Conservation (phyloP, 1,140 invertebrate genomes). For the Papilio glaucus region DNA sequence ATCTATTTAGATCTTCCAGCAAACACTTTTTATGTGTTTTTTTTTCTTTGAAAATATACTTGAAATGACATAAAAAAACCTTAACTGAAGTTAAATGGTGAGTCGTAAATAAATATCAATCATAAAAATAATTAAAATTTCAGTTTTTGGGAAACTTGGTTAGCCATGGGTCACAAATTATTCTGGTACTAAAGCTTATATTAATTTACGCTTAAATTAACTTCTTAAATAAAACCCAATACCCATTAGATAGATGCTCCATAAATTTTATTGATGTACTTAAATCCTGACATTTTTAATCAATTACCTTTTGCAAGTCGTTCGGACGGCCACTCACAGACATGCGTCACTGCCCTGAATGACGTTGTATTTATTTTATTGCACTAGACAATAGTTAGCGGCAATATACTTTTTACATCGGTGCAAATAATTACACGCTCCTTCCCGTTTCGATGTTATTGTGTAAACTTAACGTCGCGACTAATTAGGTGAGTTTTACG, state of each 20-base stretch:
- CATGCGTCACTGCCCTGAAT: constrained; percentile 4
- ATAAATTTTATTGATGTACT: constrained; percentile 16
- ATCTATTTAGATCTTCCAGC: too few species aligned
- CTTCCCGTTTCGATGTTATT: not conserved
- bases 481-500: not conserved
- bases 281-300: constrained; percentile 2
- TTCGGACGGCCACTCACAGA: not conserved
- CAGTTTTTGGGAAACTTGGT: not conserved
- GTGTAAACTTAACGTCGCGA: not conserved
- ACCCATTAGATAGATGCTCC: constrained; percentile 9
- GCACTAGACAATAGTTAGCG: constrained; percentile 15
- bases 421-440: constrained; percentile 14
- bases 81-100: too few species aligned
- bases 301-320: constrained; percentile 15
- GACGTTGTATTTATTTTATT: constrained; percentile 22
- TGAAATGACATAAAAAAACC: too few species aligned
- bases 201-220: constrained; percentile 2
- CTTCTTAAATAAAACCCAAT: not conserved
- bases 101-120: too few species aligned
- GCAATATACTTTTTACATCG: constrained; percentile 5
- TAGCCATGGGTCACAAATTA: not conserved
- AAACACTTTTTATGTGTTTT: too few species aligned
- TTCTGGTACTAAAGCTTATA: not conserved
- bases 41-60: too few species aligned
- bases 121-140: too few species aligned